These are phyloP conservation scores for Akabosia matsudoensis DNA, from an alignment of 1,140 invertebrate genomes.

Conservation along the genomic window DNA sequence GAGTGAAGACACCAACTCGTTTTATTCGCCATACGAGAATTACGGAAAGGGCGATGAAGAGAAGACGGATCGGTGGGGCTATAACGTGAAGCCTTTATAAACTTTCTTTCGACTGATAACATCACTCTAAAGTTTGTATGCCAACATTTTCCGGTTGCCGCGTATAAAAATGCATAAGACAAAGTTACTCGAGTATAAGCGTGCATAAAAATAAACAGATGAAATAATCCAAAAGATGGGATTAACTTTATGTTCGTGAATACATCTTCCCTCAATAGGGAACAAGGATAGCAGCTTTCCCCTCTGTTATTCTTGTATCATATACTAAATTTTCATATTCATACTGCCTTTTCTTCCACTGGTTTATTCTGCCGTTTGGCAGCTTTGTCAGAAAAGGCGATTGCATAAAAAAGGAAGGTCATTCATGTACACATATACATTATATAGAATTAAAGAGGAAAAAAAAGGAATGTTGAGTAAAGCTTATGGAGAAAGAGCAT, in stretches of 20 bases:
- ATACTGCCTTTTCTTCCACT: neutral
- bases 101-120: neutral
- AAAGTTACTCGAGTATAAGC: neutral
- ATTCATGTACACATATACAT: neutral
- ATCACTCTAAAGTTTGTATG: too few species aligned
- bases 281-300: neutral
- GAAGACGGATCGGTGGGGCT: neutral
- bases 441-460: neutral
- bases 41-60: neutral
- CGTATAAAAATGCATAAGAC: neutral
- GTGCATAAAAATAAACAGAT: neutral
- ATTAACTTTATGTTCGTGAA: neutral
- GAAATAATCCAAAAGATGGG: neutral
- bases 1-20: too few species aligned
- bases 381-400: neutral
- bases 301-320: neutral
- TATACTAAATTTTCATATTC: neutral
- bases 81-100: too few species aligned
- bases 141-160: neutral
- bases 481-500: neutral
- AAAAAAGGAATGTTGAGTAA: neutral
- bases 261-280: neutral
- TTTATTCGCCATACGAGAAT: too few species aligned
- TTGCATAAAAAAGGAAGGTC: neutral
- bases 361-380: neutral